Evolutionary conservation across 2,888 invertebrate genomes (phyloP), one percentile per base, ranked within the genome.

Genomic region (Aporophyla lueneburgensis): DNA sequence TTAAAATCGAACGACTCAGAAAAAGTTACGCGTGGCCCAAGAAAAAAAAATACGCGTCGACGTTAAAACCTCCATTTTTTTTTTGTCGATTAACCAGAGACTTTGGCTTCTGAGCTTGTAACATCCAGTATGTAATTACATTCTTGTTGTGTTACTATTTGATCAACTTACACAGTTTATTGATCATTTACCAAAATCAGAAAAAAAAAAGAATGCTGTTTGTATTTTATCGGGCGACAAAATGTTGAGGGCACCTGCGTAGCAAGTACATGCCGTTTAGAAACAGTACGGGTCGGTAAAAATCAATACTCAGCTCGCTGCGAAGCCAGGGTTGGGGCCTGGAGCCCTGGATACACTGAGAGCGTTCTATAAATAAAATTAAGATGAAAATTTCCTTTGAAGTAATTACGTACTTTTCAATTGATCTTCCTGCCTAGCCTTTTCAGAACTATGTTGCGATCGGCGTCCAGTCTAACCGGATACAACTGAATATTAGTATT

Each of bases 221-320:
- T 61, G 6, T n/a, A 33, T 65, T 24, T 21, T 33, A 63, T 53
- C 0, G 12, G 14, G n/a, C 53, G 63, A 24, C 66, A 69, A 78
- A 81, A 82, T 54, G 81, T 81, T 81, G 65, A 62, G 24, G 5
- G 46, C 27, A 43, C 53, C 83, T 78, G 66, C 62, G 16, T 82
- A 70, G 70, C 72, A 51, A 66, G 62, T 78, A 81, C 62, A 56
- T 58, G 40, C 33, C 40, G 27, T 63, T 78, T 73, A 81, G 82
- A 62, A 59, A 62, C 72, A 66, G 58, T 54, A 40, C 12, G 19
- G 53, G 43, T 66, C 56, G 24, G 21, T 24, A 27, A 71, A 81
- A 73, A 81, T 81, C 81, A 71, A 81, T 81, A 81, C 73, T 68
- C 43, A 81, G 81, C 72, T 81, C 70, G 62, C 33, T 14, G 54